Base-by-base conservation (phyloP, 2,888 invertebrate species). In the Tetrapedia diversipes region DNA sequence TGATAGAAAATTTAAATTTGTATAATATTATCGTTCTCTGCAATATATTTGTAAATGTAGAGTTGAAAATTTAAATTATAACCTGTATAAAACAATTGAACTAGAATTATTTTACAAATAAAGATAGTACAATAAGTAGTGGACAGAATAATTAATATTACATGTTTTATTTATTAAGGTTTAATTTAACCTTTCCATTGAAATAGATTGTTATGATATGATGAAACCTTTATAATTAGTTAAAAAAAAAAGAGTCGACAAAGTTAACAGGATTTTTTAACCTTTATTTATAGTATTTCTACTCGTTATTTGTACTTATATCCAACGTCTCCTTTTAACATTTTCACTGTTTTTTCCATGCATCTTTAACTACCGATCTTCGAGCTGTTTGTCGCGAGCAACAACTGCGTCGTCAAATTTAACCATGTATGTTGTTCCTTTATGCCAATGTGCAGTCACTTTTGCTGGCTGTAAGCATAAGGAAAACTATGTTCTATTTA, bases 361-460 rank as follows among this genome's bases (percentile, higher is more conserved):
- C n/a, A 11, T 32, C 0, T 27, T 57, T 34, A 6, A 79, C 94
- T 94, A 96, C 92, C 96, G 95, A 83, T 97, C 97, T 92, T 98
- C 98, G 78, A 98, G 92, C 86, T 97, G 96, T 91, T 98, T 98
- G 90, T 98, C 98, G 86, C 98, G 94, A 3, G 95, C 93, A 85
- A 98, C 96, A 63, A 98, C 98, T 39, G 96, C 94, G 90, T 98
- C 98, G 85, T 99, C 98, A 92, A 99, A 98, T 92, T 98, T 98
- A 10, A 99, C 98, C 97, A 99, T 98, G 91, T 99, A 99, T 0
- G 99, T 99, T 10, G 99, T 99, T 47, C 99, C 99, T 92, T 99
- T 98, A 92, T 99, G 99, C 98, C 99, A 99, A 92, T 99, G 99
- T 0, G 99, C 98, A 0, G 98, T 97, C 8, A 99, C 99, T 93